phyloP scores from a whole-genome alignment of 1,140 invertebrate genomes.

The Papilio xuthus region DNA sequence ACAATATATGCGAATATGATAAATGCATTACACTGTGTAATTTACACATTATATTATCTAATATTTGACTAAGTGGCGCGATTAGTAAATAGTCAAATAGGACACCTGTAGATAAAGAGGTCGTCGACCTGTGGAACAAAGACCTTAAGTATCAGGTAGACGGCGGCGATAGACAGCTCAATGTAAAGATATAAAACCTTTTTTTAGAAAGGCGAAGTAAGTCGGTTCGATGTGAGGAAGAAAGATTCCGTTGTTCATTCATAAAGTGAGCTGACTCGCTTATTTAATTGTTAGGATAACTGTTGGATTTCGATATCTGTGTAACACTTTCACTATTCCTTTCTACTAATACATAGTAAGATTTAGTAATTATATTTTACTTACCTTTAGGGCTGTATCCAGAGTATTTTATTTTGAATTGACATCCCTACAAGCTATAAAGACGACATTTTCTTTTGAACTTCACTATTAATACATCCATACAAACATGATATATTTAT shows the following conservation, averaged over 20 bases:
- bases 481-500: too few relatives aligned
- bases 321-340: not conserved
- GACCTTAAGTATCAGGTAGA: constrained; percentile 57
- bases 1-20: constrained; percentile 4
- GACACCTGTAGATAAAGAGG: constrained; percentile 58
- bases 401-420: too few relatives aligned
- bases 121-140: constrained; percentile 60
- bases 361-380: not conserved
- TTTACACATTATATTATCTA: constrained; percentile 17
- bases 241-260: constrained; percentile 24
- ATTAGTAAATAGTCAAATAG: constrained; percentile 49
- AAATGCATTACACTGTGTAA: constrained; percentile 21
- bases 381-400: too few relatives aligned
- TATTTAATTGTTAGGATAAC: constrained; percentile 18
- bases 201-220: constrained; percentile 32
- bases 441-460: too few relatives aligned
- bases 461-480: too few relatives aligned
- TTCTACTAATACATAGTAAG: not conserved
- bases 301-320: not conserved
- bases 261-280: not conserved
- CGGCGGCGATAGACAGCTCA: constrained; percentile 46
- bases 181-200: constrained; percentile 41
- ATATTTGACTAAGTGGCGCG: constrained; percentile 6
- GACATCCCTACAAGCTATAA: too few relatives aligned
- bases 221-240: not conserved